These are phyloP conservation scores for Panorpa germanica DNA, from an alignment of 2,888 invertebrate genomes.

Conservation along the genomic window DNA sequence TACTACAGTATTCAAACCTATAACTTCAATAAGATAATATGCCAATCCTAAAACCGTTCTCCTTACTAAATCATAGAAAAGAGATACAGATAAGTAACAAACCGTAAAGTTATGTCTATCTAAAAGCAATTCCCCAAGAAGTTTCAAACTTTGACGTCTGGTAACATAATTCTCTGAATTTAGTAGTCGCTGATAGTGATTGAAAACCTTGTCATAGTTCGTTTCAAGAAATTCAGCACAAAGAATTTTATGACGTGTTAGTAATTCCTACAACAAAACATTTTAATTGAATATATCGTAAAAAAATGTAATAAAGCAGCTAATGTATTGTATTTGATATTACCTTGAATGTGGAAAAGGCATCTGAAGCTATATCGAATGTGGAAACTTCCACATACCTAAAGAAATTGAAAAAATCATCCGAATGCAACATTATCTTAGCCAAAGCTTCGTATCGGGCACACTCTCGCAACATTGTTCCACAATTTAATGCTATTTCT, in stretches of 20 bases:
- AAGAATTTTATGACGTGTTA: slow-evolving; percentile 86
- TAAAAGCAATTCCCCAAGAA: slow-evolving; percentile 88
- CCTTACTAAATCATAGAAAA: background rate
- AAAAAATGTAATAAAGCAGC: slow-evolving; percentile 1
- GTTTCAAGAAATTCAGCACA: slow-evolving; percentile 97
- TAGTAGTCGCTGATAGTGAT: slow-evolving; percentile 88
- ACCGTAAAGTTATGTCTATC: slow-evolving; percentile 99
- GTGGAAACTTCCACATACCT: slow-evolving; percentile 99
- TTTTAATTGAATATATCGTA: slow-evolving; percentile 1
- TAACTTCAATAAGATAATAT: slow-evolving; percentile 6
- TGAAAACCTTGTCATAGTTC: slow-evolving; percentile 97
- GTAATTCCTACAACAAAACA: slow-evolving; percentile 47
- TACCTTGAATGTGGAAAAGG: slow-evolving; percentile 99
- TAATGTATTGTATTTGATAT: too few species aligned
- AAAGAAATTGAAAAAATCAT: slow-evolving; percentile 99
- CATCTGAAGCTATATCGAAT: slow-evolving; percentile 99
- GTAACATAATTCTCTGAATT: slow-evolving; percentile 99
- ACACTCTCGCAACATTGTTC: slow-evolving; percentile 97
- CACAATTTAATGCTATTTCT: slow-evolving; percentile 97
- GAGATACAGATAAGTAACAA: slow-evolving; percentile 21
- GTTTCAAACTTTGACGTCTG: slow-evolving; percentile 92
- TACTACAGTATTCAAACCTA: slow-evolving; percentile 4
- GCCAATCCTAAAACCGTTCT: background rate
- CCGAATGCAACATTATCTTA: slow-evolving; percentile 94
- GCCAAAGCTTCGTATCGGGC: slow-evolving; percentile 95